Base-by-base conservation (phyloP, 2,888 invertebrate genomes). In the Ichneumoninae sp. region DNA sequence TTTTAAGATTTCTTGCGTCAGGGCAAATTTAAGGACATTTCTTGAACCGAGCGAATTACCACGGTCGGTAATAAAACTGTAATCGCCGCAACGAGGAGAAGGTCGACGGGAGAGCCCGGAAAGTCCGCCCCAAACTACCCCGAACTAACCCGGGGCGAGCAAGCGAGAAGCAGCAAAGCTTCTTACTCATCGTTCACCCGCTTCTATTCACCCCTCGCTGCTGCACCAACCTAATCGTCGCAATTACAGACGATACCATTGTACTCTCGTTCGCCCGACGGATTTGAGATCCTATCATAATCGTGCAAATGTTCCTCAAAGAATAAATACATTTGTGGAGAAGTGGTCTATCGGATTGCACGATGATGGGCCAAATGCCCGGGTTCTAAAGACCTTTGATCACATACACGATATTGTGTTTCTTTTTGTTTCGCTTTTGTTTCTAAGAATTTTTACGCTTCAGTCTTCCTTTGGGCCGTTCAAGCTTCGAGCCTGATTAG, bases 191-290 rank as follows among this genome's bases (percentile, higher is more conserved):
- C 65, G 65, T 65, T 70, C 65, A 40, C 36, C 60, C 69, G 50
- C n/a, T 57, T 66, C 19, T 71, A 57, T 69, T 50, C 47, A 65
- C 69, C 16, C 52, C 70, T 0, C 54, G 52, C 40, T 26, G 69
- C 75, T 70, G 70, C 52, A 70, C 76, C 81, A 36, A 81, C 57
- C 30, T 76, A 81, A 81, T 76, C 81, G 65, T 22, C 54, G 60
- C 52, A 81, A 81, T 81, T 81, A 70, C 74, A 57, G 36, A 54
- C 36, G 57, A 33, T 57, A 33, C 68, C 68, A 74, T 54, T 74
- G 44, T 33, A 71, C 52, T 19, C 47, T 16, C n/a, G 19, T 54
- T 52, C 65, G 19, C n/a, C 10, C n/a, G 22, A 0, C n/a, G 7
- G 19, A 4, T 19, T 19, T 19, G 19, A 8, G 52, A 19, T 54